Conservation (phyloP, 2,888 invertebrate species). For the Schizaphis graminum region DNA sequence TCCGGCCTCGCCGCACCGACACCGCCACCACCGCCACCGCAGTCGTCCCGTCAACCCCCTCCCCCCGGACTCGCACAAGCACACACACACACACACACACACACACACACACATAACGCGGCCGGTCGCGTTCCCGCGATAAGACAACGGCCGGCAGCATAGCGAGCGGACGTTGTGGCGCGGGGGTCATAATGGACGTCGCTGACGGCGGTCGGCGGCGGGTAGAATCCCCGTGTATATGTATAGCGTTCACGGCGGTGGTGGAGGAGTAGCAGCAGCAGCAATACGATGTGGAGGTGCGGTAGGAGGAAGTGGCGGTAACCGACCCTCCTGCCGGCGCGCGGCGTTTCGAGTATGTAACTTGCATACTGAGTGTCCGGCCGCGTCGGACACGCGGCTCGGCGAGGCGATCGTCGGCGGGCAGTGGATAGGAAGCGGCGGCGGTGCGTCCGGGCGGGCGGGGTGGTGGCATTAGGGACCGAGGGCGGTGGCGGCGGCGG, state of each 20-base stretch:
- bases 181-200: slow-evolving; percentile 63
- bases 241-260: not conserved
- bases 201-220: slow-evolving; percentile 51
- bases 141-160: slow-evolving; percentile 63
- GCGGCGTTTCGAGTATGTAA: slow-evolving; percentile 66
- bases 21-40: slow-evolving; percentile 5
- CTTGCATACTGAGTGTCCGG: slow-evolving; percentile 66
- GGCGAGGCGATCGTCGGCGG: slow-evolving; percentile 36
- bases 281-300: not conserved
- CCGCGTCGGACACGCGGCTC: slow-evolving; percentile 63
- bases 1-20: slow-evolving; percentile 1
- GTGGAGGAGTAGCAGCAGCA: slow-evolving; percentile 7
- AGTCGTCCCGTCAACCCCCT: slow-evolving; percentile 4
- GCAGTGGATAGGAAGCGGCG: not conserved
- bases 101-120: slow-evolving; percentile 25
- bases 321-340: slow-evolving; percentile 52
- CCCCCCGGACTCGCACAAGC: slow-evolving; percentile 2
- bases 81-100: not conserved
- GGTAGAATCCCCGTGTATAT: not conserved
- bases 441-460: not conserved
- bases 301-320: slow-evolving; percentile 18
- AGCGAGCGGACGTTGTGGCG: not conserved
- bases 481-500: slow-evolving; percentile 58
- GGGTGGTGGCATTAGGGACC: slow-evolving; percentile 69
- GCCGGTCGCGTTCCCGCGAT: slow-evolving; percentile 62